Base-by-base conservation (phyloP, 2,888 invertebrate genomes). In the Pantelozetes paolii region DNA sequence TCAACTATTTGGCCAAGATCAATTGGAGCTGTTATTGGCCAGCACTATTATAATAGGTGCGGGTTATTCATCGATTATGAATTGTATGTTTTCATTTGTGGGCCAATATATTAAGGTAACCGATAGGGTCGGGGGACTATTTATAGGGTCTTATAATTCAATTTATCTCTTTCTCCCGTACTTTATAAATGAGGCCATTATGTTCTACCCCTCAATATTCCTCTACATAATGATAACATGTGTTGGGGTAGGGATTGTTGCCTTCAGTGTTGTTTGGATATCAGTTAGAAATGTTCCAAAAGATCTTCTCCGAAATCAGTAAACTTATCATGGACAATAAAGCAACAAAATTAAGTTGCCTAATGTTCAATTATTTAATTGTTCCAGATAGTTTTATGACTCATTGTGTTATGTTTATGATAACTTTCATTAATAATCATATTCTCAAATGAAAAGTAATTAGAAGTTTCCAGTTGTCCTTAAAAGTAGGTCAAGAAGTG, bases 41-140 rank as follows among this genome's bases (percentile, higher is more conserved):
- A 54, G 54, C 20, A 9, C 54, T 23, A 13, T 54, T 1, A 11
- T 54, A 8, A 32, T 71, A 2, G 48, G 73, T 40, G 70, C 40
- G 20, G 73, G 73, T n/a, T 73, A 69, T 23, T 72, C 72, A 20
- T 62, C 62, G 1, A 72, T 72, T 42, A 64, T 42, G 23, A 42
- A 42, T 3, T 62, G 62, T 8, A 32, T 72, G 36, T 23, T 72
- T 13, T 62, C 72, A 15, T 72, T 72, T 30, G 64, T 64, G 26
- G 62, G 64, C 26, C 72, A 64, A 11, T 64, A 72, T 30, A 30
- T 72, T 11, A 30, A 42, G 40, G 23, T 72, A 26, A 32, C 72
- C 9, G 64, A 72, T 26, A 62, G 62, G 20, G 23, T 64, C 11
- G 72, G 72, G 11, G 26, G 62, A 13, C 23, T 72, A 11, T 50